Evolutionary conservation across 2,113 vertebrate genomes (phyloP), one percentile per base, ranked within the genome.

Genomic region (Canis aureus): DNA sequence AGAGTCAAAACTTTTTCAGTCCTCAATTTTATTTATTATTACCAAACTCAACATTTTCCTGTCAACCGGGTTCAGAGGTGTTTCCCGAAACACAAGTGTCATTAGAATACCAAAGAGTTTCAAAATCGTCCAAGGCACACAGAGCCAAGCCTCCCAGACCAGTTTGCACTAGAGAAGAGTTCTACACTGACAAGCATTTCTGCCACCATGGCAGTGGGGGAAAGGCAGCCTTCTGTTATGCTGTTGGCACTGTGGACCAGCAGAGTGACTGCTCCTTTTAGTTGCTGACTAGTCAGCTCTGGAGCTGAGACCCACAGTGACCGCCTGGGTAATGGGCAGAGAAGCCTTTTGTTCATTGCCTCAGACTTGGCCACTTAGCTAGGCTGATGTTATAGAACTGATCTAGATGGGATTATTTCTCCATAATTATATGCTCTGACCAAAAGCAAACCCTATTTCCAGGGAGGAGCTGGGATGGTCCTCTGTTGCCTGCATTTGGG

Each of bases 1-100:
- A 88, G 27, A 82, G 35, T 29, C 20, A 93, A 92, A 85, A 59
- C 12, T 92, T 88, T 38, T 23, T 59, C 71, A 89, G 89, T 16
- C 2, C 15, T 94, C 19, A 12, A 12, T 1, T 74, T 79, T 83
- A 53, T 22, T 88, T 91, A 38, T 89, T 85, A 29, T 92, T 62
- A 89, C 32, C 10, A 73, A 86, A 83, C 69, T 53, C 2, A 11
- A 59, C 3, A 76, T 76, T 59, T 92, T 95, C 35, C 67, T n/a
- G 2, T 64, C 60, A 79, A 20, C 19, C 17, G 59, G 9, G 19
- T 64, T 67, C 51, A 16, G 43, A 91, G 49, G 11, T 71, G 13
- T 89, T 69, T 92, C 12, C 67, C 22, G 25, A 94, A 91, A 76
- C 62, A 64, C 5, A 11, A 49, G 53, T 69, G 22, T 55, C n/a